A percentile compares a stretch with the other conserved stretches of the same genome.
phyloP scores from a whole-genome alignment of 2,797 vertebrate species.

The Enteromius mattozi region DNA sequence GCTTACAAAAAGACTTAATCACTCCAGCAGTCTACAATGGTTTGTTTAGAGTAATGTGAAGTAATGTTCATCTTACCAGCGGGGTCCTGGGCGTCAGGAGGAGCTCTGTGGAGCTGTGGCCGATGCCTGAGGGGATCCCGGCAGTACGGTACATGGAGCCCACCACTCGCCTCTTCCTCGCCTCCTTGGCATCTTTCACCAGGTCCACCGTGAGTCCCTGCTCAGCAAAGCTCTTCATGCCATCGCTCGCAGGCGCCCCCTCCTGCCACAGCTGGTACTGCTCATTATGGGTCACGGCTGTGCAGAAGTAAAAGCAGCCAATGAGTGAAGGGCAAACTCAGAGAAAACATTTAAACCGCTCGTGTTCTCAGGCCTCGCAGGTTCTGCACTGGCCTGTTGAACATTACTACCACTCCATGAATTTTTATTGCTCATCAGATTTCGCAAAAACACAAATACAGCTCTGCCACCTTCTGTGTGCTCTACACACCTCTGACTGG shows the following conservation, averaged over 20 bases:
- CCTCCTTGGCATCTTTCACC: slow-evolving; percentile 79
- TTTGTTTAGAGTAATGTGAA: neutral
- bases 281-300: slow-evolving; percentile 80
- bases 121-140: slow-evolving; percentile 79
- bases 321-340: neutral
- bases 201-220: slow-evolving; percentile 79
- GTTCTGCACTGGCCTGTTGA: slow-evolving; percentile 14
- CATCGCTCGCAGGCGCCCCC: slow-evolving; percentile 74
- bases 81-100: slow-evolving; percentile 78
- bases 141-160: slow-evolving; percentile 81
- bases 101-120: slow-evolving; percentile 83
- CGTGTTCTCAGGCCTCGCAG: neutral
- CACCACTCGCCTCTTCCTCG: slow-evolving; percentile 73
- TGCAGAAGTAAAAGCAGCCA: slow-evolving; percentile 33
- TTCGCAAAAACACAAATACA: slow-evolving; percentile 9
- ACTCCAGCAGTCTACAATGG: neutral
- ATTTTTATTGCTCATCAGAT: slow-evolving; percentile 13
- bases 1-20: neutral
- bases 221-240: slow-evolving; percentile 81
- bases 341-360: neutral
- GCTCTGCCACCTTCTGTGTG: neutral
- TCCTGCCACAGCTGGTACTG: slow-evolving; percentile 81
- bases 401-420: slow-evolving; percentile 6
- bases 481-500: neutral
- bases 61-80: slow-evolving; percentile 69